Evolutionary conservation across 1,140 invertebrate species (phyloP).

Genomic region (Atta colombica): DNA sequence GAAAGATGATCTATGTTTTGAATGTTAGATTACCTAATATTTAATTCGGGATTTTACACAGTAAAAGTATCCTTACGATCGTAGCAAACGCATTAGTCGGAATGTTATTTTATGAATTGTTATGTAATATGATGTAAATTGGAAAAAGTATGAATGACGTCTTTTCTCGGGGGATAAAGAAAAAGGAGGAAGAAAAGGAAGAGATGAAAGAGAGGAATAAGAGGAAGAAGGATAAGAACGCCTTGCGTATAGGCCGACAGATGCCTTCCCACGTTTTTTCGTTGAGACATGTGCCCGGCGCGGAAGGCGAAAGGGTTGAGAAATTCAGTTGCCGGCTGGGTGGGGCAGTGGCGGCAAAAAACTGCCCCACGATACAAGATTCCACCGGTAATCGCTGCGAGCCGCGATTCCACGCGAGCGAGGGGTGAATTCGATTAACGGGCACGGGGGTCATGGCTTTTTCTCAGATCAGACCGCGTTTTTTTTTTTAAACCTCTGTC

Average conservation of each 20-base stretch:
- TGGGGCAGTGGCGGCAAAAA: constrained; percentile 65
- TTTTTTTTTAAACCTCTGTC: constrained; percentile 46
- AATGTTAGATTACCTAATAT: neutral
- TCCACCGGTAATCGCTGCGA: constrained; percentile 74
- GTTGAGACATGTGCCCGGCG: constrained; percentile 83
- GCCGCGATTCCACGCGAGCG: constrained; percentile 68
- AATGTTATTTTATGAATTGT: constrained; percentile 40
- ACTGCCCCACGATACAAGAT: constrained; percentile 76
- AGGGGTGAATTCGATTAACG: constrained; percentile 86
- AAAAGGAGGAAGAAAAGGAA: constrained; percentile 52
- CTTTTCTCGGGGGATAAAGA: constrained; percentile 30
- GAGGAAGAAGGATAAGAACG: constrained; percentile 19
- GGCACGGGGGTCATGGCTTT: constrained; percentile 71
- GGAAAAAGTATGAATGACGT: constrained; percentile 9
- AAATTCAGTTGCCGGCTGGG: constrained; percentile 76
- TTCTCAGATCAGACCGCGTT: constrained; percentile 63
- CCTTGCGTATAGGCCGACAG: constrained; percentile 77
- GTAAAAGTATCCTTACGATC: neutral
- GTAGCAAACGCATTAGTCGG: neutral
- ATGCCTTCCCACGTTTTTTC: constrained; percentile 84
- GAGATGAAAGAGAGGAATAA: constrained; percentile 44
- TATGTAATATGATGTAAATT: constrained; percentile 64
- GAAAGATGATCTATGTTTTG: neutral
- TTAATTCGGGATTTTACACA: neutral
- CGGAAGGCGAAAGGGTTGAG: constrained; percentile 82